Conservation (phyloP, 2,888 invertebrate species). For the Phaedon cochleariae region DNA sequence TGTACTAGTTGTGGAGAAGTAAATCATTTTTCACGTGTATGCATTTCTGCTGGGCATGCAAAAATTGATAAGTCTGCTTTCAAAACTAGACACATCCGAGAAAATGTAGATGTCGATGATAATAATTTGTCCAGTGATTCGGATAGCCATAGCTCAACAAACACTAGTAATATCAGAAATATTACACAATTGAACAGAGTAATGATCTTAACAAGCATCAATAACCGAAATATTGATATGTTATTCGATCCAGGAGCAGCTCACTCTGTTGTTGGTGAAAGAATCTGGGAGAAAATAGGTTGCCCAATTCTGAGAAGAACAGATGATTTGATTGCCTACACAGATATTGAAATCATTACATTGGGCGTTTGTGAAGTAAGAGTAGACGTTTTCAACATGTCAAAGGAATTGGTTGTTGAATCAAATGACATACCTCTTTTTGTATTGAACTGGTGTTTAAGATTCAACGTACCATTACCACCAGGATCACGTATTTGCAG, state of each 20-base stretch:
- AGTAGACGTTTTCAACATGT: background rate
- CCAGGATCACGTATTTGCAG: too few relatives aligned
- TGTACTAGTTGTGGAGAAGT: background rate
- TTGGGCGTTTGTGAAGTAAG: background rate
- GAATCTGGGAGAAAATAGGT: background rate
- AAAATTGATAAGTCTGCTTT: background rate
- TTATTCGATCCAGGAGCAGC: background rate
- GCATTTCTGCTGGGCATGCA: background rate
- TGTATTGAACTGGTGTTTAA: slow-evolving; percentile 20
- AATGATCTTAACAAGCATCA: background rate
- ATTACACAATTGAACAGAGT: background rate
- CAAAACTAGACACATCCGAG: background rate
- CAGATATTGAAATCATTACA: background rate
- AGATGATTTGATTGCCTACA: background rate
- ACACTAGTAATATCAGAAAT: background rate
- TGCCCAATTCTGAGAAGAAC: background rate
- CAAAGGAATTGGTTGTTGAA: slow-evolving; percentile 11
- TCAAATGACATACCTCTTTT: slow-evolving; percentile 28
- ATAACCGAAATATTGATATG: background rate
- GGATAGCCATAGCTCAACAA: background rate
- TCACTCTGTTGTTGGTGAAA: background rate
- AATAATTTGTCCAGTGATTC: background rate
- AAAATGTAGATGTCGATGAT: background rate
- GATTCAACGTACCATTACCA: slow-evolving; percentile 26
- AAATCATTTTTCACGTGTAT: too few relatives aligned